Conservation (phyloP, 2,888 invertebrate species). For the Julus scandinavius region DNA sequence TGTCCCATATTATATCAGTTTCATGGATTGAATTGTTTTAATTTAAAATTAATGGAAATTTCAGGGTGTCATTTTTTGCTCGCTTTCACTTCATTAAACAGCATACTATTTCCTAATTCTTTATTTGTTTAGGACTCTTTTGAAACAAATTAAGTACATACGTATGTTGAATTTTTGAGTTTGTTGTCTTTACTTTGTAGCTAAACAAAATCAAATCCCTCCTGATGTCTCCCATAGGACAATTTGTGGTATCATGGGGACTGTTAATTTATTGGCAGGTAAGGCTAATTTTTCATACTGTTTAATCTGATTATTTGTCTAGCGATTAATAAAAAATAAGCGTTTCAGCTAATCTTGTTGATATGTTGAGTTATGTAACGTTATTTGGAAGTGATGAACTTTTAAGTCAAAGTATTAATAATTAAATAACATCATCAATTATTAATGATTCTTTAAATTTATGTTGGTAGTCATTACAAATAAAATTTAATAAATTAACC, state of each 20-base stretch:
- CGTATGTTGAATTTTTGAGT: conserved; percentile 57
- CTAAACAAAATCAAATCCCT: conserved; percentile 74
- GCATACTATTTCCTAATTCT: conserved; percentile 51
- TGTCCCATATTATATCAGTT: neutral
- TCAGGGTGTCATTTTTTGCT: neutral
- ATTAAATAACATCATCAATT: too few species aligned
- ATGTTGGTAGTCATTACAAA: too few species aligned
- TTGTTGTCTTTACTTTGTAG: conserved; percentile 62
- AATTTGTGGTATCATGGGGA: conserved; percentile 90
- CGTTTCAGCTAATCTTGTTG: too few species aligned
- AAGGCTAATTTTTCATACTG: conserved; percentile 49
- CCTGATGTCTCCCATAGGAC: conserved; percentile 71
- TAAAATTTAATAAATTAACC: too few species aligned
- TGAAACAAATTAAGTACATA: conserved; percentile 49
- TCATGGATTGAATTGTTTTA: neutral
- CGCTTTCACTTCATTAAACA: neutral
- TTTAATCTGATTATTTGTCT: too few species aligned
- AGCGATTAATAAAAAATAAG: too few species aligned
- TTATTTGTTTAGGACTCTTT: conserved; percentile 40
- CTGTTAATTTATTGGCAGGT: conserved; percentile 80
- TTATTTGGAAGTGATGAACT: too few species aligned
- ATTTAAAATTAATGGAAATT: neutral
- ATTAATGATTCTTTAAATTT: too few species aligned
- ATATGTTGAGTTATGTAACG: too few species aligned
- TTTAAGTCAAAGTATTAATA: too few species aligned